phyloP scores from a whole-genome alignment of 1,140 invertebrate species.

The Maconellicoccus hirsutus region DNA sequence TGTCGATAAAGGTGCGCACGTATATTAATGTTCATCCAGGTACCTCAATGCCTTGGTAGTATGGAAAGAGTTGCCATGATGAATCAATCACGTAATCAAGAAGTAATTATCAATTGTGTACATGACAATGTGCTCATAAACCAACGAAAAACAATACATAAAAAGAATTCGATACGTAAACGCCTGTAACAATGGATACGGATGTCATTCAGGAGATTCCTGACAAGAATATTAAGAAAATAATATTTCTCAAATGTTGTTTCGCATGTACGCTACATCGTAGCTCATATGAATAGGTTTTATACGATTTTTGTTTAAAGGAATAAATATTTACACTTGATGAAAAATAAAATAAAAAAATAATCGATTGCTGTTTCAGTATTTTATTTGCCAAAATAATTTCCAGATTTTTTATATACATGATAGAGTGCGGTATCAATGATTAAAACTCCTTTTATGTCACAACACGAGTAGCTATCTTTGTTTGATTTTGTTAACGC shows the following conservation, averaged over 20 bases:
- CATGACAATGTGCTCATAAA: not conserved
- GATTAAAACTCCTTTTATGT: not conserved
- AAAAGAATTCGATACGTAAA: not conserved
- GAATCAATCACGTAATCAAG: not conserved
- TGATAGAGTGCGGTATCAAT: not conserved
- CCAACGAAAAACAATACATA: not conserved
- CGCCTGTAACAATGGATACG: not conserved
- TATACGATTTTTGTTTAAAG: not conserved
- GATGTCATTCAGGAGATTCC: not conserved
- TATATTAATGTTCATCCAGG: too few relatives aligned
- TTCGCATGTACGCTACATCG: not conserved
- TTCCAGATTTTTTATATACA: too few relatives aligned
- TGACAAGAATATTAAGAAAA: not conserved
- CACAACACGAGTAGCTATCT: not conserved
- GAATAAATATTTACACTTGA: too few relatives aligned
- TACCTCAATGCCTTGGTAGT: too few relatives aligned
- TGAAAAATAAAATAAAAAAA: too few relatives aligned
- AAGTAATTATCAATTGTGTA: not conserved
- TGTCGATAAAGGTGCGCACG: too few relatives aligned
- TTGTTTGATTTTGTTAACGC: too few relatives aligned
- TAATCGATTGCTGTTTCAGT: too few relatives aligned
- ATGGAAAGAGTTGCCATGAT: not conserved
- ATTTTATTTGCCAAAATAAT: too few relatives aligned
- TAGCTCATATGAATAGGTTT: too few relatives aligned
- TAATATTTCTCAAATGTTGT: not conserved